Evolutionary conservation across 2,888 invertebrate genomes (phyloP).

Genomic region (Agonopterix heracliana): DNA sequence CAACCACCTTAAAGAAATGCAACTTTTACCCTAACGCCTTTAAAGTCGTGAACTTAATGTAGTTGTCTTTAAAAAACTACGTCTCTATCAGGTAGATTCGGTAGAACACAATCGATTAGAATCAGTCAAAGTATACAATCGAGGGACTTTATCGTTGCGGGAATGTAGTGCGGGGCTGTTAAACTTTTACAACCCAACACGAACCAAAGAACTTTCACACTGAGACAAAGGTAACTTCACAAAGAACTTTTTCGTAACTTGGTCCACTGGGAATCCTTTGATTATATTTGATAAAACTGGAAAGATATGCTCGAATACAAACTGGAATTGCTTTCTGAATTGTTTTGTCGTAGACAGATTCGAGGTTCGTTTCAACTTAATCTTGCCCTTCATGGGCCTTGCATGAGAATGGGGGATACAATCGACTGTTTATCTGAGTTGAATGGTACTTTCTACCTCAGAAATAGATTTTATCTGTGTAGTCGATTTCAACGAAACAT

Average conservation of each 20-base stretch:
- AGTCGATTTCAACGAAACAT: no score
- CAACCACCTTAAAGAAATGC: no score
- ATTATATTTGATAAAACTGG: slow-evolving; percentile 2
- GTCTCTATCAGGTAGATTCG: no score
- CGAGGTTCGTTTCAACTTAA: not conserved
- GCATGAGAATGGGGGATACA: no score
- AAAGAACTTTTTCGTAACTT: slow-evolving; percentile 4
- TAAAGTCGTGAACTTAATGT: no score
- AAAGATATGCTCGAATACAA: not conserved
- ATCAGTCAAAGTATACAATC: not conserved
- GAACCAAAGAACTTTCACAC: slow-evolving; percentile 4
- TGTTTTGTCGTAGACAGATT: not conserved
- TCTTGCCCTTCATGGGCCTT: not conserved
- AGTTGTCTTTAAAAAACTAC: no score
- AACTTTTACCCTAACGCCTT: no score
- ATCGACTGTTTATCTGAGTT: no score
- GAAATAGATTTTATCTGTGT: no score
- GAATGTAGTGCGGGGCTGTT: slow-evolving; percentile 3
- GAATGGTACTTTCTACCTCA: no score
- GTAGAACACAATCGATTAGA: not conserved
- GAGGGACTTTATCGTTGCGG: not conserved
- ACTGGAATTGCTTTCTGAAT: slow-evolving; percentile 1
- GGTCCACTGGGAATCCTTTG: not conserved
- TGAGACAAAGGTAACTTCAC: not conserved
- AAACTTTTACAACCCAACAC: slow-evolving; percentile 14